These are phyloP conservation scores for Notarius quadriscutis DNA, from an alignment of 2,113 vertebrate species.

Conservation along the genomic window DNA sequence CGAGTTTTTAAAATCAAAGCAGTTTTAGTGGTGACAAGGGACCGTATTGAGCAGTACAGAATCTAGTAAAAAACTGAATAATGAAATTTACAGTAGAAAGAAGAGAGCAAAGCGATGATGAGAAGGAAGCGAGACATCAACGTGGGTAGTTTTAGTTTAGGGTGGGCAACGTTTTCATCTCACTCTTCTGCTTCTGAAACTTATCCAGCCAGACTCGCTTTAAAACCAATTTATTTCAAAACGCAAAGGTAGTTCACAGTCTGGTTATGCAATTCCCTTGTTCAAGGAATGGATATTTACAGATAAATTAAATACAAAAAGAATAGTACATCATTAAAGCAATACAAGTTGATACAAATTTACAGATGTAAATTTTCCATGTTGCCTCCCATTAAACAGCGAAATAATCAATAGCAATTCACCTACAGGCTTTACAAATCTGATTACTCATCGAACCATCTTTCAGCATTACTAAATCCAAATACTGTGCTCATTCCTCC, in stretches of 20 bases:
- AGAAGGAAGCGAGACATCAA: slow-evolving; percentile 6
- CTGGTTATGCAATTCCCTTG: slow-evolving; percentile 63
- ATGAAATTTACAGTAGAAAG: neutral
- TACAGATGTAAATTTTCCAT: slow-evolving; percentile 53
- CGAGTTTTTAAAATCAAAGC: slow-evolving; percentile 7
- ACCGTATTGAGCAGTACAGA: neutral
- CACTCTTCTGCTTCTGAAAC: neutral
- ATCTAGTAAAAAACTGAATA: slow-evolving; percentile 6
- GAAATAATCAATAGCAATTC: slow-evolving; percentile 11
- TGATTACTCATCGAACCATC: neutral
- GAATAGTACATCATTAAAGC: slow-evolving; percentile 49
- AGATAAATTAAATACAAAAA: slow-evolving; percentile 73
- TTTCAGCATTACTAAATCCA: neutral
- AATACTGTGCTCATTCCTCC: neutral
- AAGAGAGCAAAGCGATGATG: slow-evolving; percentile 5
- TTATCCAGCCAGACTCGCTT: slow-evolving; percentile 47
- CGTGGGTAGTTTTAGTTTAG: neutral
- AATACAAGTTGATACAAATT: slow-evolving; percentile 47
- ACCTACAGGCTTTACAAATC: slow-evolving; percentile 18
- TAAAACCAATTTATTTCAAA: slow-evolving; percentile 77
- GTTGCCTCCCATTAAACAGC: neutral
- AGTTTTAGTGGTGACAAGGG: slow-evolving; percentile 1
- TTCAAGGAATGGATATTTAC: slow-evolving; percentile 68
- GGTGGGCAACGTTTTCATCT: slow-evolving; percentile 1
- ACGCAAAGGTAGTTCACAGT: slow-evolving; percentile 65